phyloP scores from a whole-genome alignment of 2,113 vertebrate species.

The Opisthocomus hoazin region DNA sequence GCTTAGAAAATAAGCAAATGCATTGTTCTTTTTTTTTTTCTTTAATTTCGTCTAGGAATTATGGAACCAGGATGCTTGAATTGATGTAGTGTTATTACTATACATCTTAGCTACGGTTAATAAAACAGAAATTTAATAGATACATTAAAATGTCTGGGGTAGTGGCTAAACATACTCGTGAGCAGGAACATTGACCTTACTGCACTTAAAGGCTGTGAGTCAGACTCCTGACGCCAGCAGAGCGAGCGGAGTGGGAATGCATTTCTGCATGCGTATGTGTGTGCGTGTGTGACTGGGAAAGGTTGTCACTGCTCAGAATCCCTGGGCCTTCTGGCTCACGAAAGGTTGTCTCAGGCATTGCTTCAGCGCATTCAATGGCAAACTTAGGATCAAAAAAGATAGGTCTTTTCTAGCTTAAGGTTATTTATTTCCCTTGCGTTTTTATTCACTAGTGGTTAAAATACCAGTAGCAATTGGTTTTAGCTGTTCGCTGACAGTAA shows the following conservation, averaged over 20 bases:
- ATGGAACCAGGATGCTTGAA: slow-evolving; percentile 62
- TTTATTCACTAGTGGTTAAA: slow-evolving; percentile 45
- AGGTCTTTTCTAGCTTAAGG: neutral
- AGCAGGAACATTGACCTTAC: slow-evolving; percentile 52
- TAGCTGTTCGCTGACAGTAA: neutral
- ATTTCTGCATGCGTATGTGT: neutral
- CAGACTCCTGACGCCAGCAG: slow-evolving; percentile 63
- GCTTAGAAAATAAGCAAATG: slow-evolving; percentile 30
- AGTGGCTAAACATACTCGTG: neutral
- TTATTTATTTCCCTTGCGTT: neutral
- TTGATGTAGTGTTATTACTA: slow-evolving; percentile 29
- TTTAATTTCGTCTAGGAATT: slow-evolving; percentile 29
- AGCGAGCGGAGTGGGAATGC: neutral
- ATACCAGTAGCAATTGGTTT: neutral
- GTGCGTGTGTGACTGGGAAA: neutral
- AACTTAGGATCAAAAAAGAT: neutral
- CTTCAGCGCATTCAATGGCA: slow-evolving; percentile 25
- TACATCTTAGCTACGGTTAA: slow-evolving; percentile 63
- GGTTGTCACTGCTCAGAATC: neutral
- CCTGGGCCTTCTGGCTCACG: slow-evolving; percentile 2
- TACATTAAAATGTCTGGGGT: slow-evolving; percentile 67
- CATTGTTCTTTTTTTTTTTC: neutral
- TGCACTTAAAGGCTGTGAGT: slow-evolving; percentile 63
- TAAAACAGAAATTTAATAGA: slow-evolving; percentile 69
- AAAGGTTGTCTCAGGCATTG: slow-evolving; percentile 13